Evolutionary conservation across 2,888 invertebrate species (phyloP), one percentile per base, ranked within the genome.

Genomic region (Lathronympha strigana): DNA sequence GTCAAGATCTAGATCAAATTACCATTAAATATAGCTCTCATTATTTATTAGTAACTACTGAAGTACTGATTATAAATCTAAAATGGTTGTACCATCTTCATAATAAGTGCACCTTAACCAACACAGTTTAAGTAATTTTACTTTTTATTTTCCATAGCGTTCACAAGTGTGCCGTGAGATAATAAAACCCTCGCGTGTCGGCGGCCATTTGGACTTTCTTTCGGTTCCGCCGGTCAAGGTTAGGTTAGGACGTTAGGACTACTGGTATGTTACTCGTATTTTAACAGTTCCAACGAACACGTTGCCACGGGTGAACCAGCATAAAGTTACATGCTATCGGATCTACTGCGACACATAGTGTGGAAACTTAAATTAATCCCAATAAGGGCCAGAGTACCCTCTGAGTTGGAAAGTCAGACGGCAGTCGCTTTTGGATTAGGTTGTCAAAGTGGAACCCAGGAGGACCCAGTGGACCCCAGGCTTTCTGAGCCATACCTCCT

Each of bases 131-230:
- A 40, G 31, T 50, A 31, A 50, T 66, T 47, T 47, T 15, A 21
- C 53, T 45, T 25, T 53, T 60, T 21, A 36, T 60, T 60, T 43
- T 28, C 64, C 54, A 61, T 66, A 61, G 28, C 38, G 53, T 49
- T 38, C 49, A 50, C 17, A 60, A 54, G 49, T 54, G n/a, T 49
- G 38, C 21, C 60, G 66, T 54, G 60, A 54, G 60, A 66, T 66
- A 61, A 66, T 60, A 45, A 55, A 50, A 50, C 19, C 53, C 54
- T 66, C 40, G 66, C 66, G 66, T 66, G 66, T 23, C 47, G 21
- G 23, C 23, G 5, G 36, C 53, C 19, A 64, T 64, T 66, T 54
- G 17, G 33, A 54, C 61, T 66, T 61, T 53, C 60, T 38, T 60
- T 47, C 5, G 45, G 40, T 21, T 60, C 45, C 45, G 57, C 6